phyloP scores from a whole-genome alignment of 2,113 vertebrate genomes.

The Mustela lutreola region DNA sequence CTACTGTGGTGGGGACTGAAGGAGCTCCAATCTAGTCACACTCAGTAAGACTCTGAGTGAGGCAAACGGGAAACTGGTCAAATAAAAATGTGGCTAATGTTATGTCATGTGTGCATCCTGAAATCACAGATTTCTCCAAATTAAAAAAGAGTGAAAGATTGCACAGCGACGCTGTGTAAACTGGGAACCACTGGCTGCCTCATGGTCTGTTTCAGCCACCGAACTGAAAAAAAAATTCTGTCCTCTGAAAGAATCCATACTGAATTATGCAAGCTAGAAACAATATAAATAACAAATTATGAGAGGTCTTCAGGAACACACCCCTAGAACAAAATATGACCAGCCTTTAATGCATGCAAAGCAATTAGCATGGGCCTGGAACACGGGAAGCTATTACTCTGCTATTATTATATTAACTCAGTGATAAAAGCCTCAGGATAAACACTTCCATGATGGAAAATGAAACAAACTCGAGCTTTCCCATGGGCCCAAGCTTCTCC shows the following conservation, averaged over 20 bases:
- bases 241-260: not conserved
- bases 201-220: too few relatives aligned
- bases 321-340: not conserved
- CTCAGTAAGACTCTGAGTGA: not conserved
- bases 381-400: not conserved
- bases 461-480: not conserved
- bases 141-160: not conserved
- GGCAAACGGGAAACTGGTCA: not conserved
- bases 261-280: not conserved
- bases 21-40: not conserved
- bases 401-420: not conserved
- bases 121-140: not conserved
- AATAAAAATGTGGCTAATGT: not conserved
- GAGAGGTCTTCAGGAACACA: not conserved
- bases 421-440: not conserved
- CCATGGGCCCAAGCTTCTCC: not conserved
- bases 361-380: not conserved
- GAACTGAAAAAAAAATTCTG: not conserved
- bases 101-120: not conserved
- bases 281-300: not conserved
- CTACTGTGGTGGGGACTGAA: not conserved
- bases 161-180: not conserved
- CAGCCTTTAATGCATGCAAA: not conserved
- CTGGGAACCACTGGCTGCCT: not conserved
- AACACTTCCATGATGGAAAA: not conserved